Evolutionary conservation across 2,888 invertebrate species (phyloP), one percentile per base, ranked within the genome.

Genomic region (Anarsia innoxiella): DNA sequence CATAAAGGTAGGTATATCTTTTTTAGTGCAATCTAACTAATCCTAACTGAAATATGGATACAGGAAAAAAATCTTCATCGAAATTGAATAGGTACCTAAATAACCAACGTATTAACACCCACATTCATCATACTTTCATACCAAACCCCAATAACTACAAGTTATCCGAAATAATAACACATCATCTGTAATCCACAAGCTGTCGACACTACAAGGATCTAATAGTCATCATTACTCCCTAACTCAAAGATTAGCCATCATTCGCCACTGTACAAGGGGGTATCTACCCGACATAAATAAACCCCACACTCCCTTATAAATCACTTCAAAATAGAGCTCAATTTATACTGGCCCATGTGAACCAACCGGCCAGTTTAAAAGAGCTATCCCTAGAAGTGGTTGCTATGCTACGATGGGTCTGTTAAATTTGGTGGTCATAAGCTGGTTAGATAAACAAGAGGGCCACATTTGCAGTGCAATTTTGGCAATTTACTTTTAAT

Each of bases 401-500:
- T 13, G 38, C 26, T 38, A 39, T 31, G 48, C 38, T 44, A 42
- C 37, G 45, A 41, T 23, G 45, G 66, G 36, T 64, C 70, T 46
- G 45, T 42, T 41, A 44, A 49, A 37, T 41, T 33, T 61, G 62
- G 69, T 4, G 8, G 8, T 14, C 37, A 46, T 80, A 74, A 76
- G 77, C 68, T 63, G 63, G 79, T 79, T 80, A 79, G 59, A 53
- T 51, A 66, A 68, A 64, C 60, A 67, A 67, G 65, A 66, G 73
- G 68, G 78, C 73, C 77, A 73, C 80, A 82, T 83, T 83, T 79
- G 82, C 76, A 61, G 66, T 73, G 76, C 79, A 83, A 80, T 83
- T 83, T 82, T 79, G 72, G 75, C 76, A 83, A 82, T 83, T 79
- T 76, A 75, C 76, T 78, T 79, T 78, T 80, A 83, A 82, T 82